A percentile compares a stretch with the other conserved stretches of the same genome.
Conservation (phyloP, 1,140 invertebrate genomes). For the Globodera ellingtonae region DNA sequence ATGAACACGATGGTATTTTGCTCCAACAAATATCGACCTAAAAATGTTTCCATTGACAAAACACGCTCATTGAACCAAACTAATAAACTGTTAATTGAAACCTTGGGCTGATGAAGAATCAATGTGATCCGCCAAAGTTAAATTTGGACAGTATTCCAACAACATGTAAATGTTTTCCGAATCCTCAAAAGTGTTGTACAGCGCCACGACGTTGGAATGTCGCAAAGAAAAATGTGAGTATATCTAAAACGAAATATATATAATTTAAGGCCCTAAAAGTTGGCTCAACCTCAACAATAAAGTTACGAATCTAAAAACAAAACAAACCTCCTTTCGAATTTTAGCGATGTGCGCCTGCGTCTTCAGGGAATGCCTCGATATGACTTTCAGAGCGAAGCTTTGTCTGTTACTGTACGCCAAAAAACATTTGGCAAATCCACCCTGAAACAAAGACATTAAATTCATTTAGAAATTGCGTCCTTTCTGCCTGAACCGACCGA, state of each 20-base stretch:
- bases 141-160: constrained; percentile 45
- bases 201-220: constrained; percentile 46
- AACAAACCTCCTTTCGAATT: constrained; percentile 37
- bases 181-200: constrained; percentile 51
- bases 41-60: constrained; percentile 26
- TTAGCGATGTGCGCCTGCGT: constrained; percentile 31
- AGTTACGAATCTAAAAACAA: constrained; percentile 6
- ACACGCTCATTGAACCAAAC: not conserved
- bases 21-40: constrained; percentile 40
- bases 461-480: not conserved
- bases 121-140: constrained; percentile 47
- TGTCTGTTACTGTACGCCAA: constrained; percentile 39
- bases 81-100: not conserved
- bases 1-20: constrained; percentile 45
- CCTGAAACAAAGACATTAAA: constrained; percentile 28
- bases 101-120: constrained; percentile 9
- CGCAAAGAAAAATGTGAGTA: constrained; percentile 41
- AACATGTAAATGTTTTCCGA: constrained; percentile 46
- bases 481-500: not conserved
- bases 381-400: constrained; percentile 47
- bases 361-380: constrained; percentile 31
- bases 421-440: constrained; percentile 50
- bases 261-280: not conserved
- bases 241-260: constrained; percentile 16
- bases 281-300: not conserved